Base-by-base conservation (phyloP, 2,113 vertebrate species). In the Athene noctua region DNA sequence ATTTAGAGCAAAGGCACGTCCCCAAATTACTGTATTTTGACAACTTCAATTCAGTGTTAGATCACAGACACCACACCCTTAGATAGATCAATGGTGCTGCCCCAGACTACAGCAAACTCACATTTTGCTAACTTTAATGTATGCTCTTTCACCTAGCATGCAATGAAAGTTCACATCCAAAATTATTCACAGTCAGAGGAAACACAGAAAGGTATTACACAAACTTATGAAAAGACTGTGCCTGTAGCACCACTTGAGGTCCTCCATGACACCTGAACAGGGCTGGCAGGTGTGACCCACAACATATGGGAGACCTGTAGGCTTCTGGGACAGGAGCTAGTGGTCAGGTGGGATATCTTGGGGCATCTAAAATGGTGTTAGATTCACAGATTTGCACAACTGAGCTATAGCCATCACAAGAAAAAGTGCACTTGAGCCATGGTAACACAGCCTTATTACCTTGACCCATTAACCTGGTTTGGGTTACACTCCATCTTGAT, bases 401-500 rank as follows among this genome's bases (percentile, higher is more conserved):
- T 34, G 29, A 94, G 34, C n/a, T 88, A 70, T 20, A 58, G 3
- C 6, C n/a, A 65, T 46, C 30, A 49, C 34, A 42, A 82, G 25
- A 70, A 91, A 40, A 68, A 27, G 21, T 3, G 2, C 14, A 70
- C 19, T 9, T 32, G 55, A 86, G 44, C 38, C 34, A 30, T 0
- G 0, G 26, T 73, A 92, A 61, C 44, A 34, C 8, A 70, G 58
- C 25, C 29, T 94, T 36, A 92, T 98, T 98, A 99, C 99, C 99
- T 99, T 62, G 98, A 98, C 77, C 99, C 98, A 0, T 99, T 99
- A 93, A 99, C 98, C 93, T 99, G 98, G 84, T 97, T 98, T 23
- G 98, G 98, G 94, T 98, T 98, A 68, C 98, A 99, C 91, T 99
- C 99, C 99, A 99, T 99, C 97, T 99, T 99, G 97, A 99, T 98